Conservation (phyloP, 2,888 invertebrate genomes). For the Spisula solida region DNA sequence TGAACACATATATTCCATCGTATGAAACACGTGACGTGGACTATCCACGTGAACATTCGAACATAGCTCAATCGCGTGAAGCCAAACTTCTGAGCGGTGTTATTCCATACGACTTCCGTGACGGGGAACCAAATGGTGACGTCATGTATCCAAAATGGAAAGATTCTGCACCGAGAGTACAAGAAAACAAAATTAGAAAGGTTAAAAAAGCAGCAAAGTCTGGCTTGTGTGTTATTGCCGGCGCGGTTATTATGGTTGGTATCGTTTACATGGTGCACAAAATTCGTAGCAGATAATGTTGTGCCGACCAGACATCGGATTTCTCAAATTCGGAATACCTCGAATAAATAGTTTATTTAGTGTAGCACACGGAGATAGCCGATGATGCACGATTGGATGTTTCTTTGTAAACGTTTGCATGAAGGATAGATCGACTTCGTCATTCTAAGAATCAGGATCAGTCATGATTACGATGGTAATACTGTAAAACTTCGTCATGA, state of each 20-base stretch:
- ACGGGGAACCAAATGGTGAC: conserved; percentile 72
- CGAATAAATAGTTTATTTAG: too few species aligned
- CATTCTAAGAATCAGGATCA: too few species aligned
- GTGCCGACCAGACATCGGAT: too few species aligned
- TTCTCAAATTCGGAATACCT: too few species aligned
- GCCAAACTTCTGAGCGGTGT: conserved; percentile 73
- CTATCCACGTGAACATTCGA: conserved; percentile 71
- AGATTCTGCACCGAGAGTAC: neutral
- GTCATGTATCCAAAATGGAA: conserved; percentile 72
- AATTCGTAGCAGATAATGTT: neutral
- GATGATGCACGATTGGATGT: too few species aligned
- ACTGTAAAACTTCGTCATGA: too few species aligned
- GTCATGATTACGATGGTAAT: too few species aligned
- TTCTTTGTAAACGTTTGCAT: too few species aligned
- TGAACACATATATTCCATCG: conserved; percentile 56
- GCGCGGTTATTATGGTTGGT: neutral
- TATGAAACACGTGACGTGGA: conserved; percentile 28
- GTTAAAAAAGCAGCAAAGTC: neutral
- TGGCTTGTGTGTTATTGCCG: neutral
- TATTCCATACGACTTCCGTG: conserved; percentile 70
- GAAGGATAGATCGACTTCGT: too few species aligned
- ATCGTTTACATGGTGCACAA: neutral
- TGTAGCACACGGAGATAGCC: too few species aligned
- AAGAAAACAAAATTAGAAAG: neutral
- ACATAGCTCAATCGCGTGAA: conserved; percentile 75